Conservation (phyloP, 2,797 vertebrate genomes). For the Melanitta fusca region DNA sequence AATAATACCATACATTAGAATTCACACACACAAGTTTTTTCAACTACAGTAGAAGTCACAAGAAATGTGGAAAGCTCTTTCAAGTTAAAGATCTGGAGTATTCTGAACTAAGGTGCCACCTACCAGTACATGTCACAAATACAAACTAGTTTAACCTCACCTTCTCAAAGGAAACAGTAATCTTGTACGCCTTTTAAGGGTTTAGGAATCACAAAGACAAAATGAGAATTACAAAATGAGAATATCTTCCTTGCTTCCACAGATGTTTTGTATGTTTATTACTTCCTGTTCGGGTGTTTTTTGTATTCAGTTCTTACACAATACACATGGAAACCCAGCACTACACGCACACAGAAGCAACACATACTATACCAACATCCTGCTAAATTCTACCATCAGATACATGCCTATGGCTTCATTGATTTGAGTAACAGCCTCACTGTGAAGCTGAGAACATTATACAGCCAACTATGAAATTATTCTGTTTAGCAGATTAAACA, state of each 20-base stretch:
- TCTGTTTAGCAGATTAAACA: background rate
- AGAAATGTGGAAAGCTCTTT: background rate
- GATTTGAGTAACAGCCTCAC: background rate
- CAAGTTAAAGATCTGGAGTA: background rate
- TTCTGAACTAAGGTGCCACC: background rate
- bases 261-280: background rate
- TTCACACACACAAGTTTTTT: background rate
- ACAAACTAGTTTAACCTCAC: background rate
- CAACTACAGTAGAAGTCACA: background rate
- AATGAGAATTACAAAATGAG: background rate
- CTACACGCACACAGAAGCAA: background rate
- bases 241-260: background rate
- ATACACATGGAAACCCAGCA: background rate
- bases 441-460: background rate
- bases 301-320: background rate
- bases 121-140: background rate
- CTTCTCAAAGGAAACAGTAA: background rate
- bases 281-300: background rate
- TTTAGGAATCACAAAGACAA: background rate
- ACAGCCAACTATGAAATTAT: background rate
- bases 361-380: background rate
- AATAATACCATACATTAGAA: background rate
- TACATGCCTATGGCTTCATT: background rate
- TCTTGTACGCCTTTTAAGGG: background rate
- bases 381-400: background rate